phyloP scores from a whole-genome alignment of 2,888 invertebrate species.

The Cheilosia urbana region DNA sequence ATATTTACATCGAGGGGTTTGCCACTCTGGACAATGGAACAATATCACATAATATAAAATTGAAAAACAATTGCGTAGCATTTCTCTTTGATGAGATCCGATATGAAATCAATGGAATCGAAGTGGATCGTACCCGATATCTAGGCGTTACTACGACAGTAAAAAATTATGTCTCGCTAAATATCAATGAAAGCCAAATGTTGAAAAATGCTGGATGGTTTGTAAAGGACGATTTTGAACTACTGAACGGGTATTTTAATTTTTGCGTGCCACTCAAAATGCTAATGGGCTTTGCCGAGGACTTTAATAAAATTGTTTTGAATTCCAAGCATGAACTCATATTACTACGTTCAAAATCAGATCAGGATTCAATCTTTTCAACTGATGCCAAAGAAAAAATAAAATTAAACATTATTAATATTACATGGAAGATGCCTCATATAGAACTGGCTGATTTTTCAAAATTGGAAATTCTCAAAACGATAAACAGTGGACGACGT shows the following conservation, averaged over 20 bases:
- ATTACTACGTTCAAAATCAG: constrained; percentile 55
- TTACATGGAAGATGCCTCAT: constrained; percentile 67
- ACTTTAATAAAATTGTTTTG: constrained; percentile 81
- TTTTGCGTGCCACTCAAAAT: constrained; percentile 78
- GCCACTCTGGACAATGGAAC: constrained; percentile 34
- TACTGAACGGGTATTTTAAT: constrained; percentile 38
- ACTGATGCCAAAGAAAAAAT: constrained; percentile 31
- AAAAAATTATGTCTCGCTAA: constrained; percentile 80
- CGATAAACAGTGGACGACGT: constrained; percentile 43
- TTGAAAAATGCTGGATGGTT: constrained; percentile 73
- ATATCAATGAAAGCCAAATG: constrained; percentile 59
- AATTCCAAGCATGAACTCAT: constrained; percentile 81
- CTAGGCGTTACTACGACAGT: constrained; percentile 79
- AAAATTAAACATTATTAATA: constrained; percentile 35
- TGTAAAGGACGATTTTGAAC: constrained; percentile 51
- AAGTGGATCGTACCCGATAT: constrained; percentile 42
- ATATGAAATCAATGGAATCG: constrained; percentile 41
- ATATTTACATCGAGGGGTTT: constrained; percentile 41
- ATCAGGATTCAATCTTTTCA: constrained; percentile 40
- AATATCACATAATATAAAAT: constrained; percentile 39
- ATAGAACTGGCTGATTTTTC: constrained; percentile 58
- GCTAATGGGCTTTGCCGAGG: constrained; percentile 80
- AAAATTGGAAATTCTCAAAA: constrained; percentile 54
- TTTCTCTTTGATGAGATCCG: constrained; percentile 48
- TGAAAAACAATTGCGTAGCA: constrained; percentile 40